phyloP scores from a whole-genome alignment of 1,140 invertebrate genomes.

The Pentalonia nigronervosa region DNA sequence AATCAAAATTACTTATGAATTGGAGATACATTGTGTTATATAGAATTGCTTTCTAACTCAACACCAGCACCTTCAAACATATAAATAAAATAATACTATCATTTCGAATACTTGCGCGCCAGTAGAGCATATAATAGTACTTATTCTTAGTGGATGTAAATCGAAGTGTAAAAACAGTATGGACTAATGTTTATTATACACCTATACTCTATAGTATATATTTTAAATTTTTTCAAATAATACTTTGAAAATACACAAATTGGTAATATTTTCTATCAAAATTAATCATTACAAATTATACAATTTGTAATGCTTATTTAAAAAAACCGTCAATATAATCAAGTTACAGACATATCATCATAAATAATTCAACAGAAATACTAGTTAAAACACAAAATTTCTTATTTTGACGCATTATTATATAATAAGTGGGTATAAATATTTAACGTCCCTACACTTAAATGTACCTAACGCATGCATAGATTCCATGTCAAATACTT shows the following conservation, averaged over 20 bases:
- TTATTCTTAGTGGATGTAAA: slow-evolving; percentile 32
- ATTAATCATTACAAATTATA: slow-evolving; percentile 19
- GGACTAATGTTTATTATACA: not conserved
- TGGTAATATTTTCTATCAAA: slow-evolving; percentile 25
- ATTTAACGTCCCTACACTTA: not conserved
- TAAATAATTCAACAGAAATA: not conserved
- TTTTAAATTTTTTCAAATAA: not conserved
- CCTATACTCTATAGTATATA: not conserved
- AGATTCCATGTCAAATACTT: not conserved
- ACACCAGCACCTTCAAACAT: not conserved
- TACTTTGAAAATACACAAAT: not conserved
- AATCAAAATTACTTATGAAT: not conserved
- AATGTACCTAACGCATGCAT: not conserved
- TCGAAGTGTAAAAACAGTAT: slow-evolving; percentile 25
- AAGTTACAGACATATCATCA: not conserved
- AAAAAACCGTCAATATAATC: not conserved
- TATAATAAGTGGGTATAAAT: not conserved
- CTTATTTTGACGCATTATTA: not conserved
- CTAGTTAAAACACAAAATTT: not conserved
- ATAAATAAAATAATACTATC: not conserved
- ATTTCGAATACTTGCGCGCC: slow-evolving; percentile 42
- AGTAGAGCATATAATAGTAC: slow-evolving; percentile 51
- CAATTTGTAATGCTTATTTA: not conserved
- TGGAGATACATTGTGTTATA: not conserved
- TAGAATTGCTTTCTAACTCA: slow-evolving; percentile 42